Evolutionary conservation across 2,888 invertebrate species (phyloP), one percentile per base, ranked within the genome.

Genomic region (Sthenelais limicola): DNA sequence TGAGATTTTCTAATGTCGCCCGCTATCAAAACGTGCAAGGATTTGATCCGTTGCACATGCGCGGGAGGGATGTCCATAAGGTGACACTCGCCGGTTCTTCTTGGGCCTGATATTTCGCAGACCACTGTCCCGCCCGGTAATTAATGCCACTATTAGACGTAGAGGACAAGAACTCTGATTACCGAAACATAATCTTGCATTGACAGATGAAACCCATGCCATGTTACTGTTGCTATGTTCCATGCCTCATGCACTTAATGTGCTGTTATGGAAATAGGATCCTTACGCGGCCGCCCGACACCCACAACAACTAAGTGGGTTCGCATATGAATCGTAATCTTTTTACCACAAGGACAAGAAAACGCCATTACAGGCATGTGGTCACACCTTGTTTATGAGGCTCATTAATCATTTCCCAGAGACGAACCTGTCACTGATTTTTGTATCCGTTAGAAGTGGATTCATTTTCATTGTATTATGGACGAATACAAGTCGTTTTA

Each of bases 141-240:
- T 62, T 62, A 62, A 62, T 62, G 62, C 62, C 38, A 62, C 62
- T 62, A 62, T 62, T 38, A 62, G 62, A 62, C 62, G 62, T 35
- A 62, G 43, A 35, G 62, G 62, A 62, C 62, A 5, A 15, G 38
- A 38, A 62, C 62, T 62, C 62, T 62, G 62, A 62, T 62, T 62
- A 62, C 62, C 38, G 62, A 62, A 62, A 62, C 62, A 62, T 62
- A 62, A 62, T 62, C 62, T 62, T 62, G 38, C 62, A 62, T 62
- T 62, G 62, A 62, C 62, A 62, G 62, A 62, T 38, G 62, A 38
- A 62, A 24, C 12, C 12, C 62, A 62, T n/a, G 62, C 38, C 21
- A 32, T 28, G 7, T 62, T 35, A 28, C 62, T 9, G 9, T 38
- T 5, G 62, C n/a, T 21, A 26, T 62, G 62, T 24, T 35, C 15